phyloP scores from a whole-genome alignment of 2,113 vertebrate genomes.

The Phyllostomus hastatus region DNA sequence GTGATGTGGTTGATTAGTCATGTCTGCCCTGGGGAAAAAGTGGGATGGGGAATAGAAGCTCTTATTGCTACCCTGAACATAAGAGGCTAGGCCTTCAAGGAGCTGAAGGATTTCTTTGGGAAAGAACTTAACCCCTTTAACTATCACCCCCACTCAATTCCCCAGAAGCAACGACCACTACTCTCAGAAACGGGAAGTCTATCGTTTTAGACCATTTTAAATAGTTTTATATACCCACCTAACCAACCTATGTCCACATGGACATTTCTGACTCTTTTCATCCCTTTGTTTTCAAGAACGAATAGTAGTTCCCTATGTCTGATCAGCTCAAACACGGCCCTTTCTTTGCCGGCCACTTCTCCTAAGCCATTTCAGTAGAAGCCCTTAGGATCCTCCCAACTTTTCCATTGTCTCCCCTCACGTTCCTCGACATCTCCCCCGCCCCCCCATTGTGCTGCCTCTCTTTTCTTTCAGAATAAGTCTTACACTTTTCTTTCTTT shows the following conservation, averaged over 20 bases:
- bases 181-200: not conserved
- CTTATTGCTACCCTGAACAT: not conserved
- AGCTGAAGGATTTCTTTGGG: not conserved
- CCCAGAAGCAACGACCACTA: not conserved
- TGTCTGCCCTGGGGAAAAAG: not conserved
- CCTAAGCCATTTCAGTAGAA: not conserved
- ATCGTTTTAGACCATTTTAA: not conserved
- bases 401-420: accelerated
- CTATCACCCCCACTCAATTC: not conserved
- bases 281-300: not conserved
- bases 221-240: not conserved
- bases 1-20: not conserved
- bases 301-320: not conserved
- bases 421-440: not conserved
- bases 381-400: not conserved
- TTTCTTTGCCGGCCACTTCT: not conserved
- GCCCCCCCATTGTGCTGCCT: not conserved
- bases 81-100: not conserved
- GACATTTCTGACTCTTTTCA: not conserved
- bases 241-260: not conserved
- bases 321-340: not conserved
- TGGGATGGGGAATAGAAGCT: not conserved
- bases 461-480: not conserved
- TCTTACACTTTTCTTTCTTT: not conserved
- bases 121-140: not conserved